phyloP scores from a whole-genome alignment of 2,797 vertebrate species.

The Leuciscus waleckii region DNA sequence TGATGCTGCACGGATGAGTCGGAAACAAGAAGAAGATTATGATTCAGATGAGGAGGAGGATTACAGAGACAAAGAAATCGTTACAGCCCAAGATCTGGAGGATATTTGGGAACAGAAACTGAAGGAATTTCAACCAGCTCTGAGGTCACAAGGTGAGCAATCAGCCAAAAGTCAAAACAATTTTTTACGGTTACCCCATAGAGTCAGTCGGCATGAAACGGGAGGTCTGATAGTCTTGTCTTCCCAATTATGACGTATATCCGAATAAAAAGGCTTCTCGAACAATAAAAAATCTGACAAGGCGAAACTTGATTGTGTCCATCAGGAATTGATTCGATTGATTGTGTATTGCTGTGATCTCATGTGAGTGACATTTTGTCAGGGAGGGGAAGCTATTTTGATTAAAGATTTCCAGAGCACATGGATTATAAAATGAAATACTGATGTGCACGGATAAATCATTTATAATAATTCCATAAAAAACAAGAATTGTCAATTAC shows the following conservation, averaged over 20 bases:
- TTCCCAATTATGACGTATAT: background rate
- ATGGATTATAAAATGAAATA: background rate
- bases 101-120: constrained; percentile 93
- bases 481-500: background rate
- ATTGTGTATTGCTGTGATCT: background rate
- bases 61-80: constrained; percentile 69
- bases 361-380: background rate
- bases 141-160: constrained; percentile 80
- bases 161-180: background rate
- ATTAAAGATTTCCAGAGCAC: background rate
- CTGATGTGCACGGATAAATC: background rate
- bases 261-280: background rate
- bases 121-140: constrained; percentile 76
- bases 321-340: background rate
- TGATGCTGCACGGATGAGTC: constrained; percentile 80
- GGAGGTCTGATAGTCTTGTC: background rate
- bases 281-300: background rate
- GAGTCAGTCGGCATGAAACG: background rate
- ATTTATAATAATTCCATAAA: background rate
- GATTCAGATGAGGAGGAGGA: constrained; percentile 83
- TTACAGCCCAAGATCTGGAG: constrained; percentile 88
- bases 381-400: background rate
- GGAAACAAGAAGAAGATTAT: constrained; percentile 75
- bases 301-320: background rate
- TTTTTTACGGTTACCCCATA: background rate